These are phyloP conservation scores for Teleogryllus occipitalis DNA, from an alignment of 1,140 invertebrate genomes.

Conservation along the genomic window DNA sequence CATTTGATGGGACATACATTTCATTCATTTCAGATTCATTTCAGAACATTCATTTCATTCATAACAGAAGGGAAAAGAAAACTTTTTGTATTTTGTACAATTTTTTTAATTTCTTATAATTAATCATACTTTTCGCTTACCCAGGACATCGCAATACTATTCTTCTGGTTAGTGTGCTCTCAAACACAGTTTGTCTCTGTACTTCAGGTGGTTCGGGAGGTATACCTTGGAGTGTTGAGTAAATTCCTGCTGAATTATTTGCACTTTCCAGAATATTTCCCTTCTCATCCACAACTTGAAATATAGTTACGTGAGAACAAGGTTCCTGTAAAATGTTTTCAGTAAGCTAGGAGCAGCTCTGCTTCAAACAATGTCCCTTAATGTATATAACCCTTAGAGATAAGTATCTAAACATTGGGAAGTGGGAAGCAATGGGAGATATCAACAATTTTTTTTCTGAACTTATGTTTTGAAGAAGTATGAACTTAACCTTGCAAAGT, in stretches of 20 bases:
- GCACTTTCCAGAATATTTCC: conserved; percentile 46
- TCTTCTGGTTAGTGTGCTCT: conserved; percentile 12
- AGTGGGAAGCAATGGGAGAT: too few relatives aligned
- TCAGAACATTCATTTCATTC: too few relatives aligned
- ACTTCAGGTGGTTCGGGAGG: conserved; percentile 37
- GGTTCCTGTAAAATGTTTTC: conserved; percentile 33
- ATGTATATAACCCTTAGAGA: too few relatives aligned
- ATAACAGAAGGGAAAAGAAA: too few relatives aligned
- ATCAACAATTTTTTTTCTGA: too few relatives aligned
- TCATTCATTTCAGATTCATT: too few relatives aligned
- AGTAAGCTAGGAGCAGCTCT: too few relatives aligned
- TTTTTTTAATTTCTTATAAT: conserved; percentile 12
- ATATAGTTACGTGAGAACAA: conserved; percentile 41
- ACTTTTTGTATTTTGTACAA: conserved; percentile 13
- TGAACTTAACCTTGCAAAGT: conserved; percentile 44
- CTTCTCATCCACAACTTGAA: conserved; percentile 42
- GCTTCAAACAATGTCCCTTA: too few relatives aligned
- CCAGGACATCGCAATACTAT: conserved; percentile 45
- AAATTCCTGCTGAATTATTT: conserved; percentile 51
- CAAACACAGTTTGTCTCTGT: conserved; percentile 32
- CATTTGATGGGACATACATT: too few relatives aligned
- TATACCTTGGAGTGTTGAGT: conserved; percentile 43
- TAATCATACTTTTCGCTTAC: conserved; percentile 31
- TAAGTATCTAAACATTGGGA: too few relatives aligned
- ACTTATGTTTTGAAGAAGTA: too few relatives aligned